Conservation (phyloP, 2,888 invertebrate genomes). For the Neelides folsomi region DNA sequence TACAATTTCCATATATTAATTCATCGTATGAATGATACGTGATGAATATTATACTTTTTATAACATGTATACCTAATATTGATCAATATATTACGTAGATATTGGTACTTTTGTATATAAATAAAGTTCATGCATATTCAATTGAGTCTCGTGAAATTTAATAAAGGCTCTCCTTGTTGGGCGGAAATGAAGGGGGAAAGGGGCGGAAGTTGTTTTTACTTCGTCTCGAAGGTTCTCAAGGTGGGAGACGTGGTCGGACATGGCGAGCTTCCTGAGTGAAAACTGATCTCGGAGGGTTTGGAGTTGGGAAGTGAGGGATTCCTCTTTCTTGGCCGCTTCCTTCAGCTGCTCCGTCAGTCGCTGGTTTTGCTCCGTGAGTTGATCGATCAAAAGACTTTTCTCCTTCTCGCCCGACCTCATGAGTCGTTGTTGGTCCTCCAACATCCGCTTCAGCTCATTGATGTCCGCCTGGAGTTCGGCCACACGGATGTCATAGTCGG, state of each 20-base stretch:
- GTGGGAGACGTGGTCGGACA: constrained; percentile 79
- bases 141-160: background rate
- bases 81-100: too few relatives aligned
- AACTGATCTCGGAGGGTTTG: constrained; percentile 72
- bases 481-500: constrained; percentile 75
- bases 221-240: constrained; percentile 77
- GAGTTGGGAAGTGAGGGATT: constrained; percentile 64
- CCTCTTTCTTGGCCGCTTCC: constrained; percentile 57
- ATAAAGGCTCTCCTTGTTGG: too few relatives aligned
- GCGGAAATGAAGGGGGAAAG: too few relatives aligned
- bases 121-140: background rate
- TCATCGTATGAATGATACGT: too few relatives aligned
- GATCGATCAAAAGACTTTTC: constrained; percentile 62
- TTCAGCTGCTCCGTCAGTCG: constrained; percentile 71
- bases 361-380: constrained; percentile 79
- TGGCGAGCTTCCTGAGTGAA: constrained; percentile 59
- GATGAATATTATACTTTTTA: too few relatives aligned
- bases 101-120: background rate
- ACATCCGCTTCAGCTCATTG: constrained; percentile 59
- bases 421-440: constrained; percentile 45
- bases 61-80: too few relatives aligned
- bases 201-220: constrained; percentile 38
- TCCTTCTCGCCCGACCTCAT: constrained; percentile 47
- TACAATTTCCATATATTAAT: too few relatives aligned
- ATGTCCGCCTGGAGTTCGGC: constrained; percentile 81